Base-by-base conservation (phyloP, 2,797 vertebrate species). In the Ataeniobius toweri region DNA sequence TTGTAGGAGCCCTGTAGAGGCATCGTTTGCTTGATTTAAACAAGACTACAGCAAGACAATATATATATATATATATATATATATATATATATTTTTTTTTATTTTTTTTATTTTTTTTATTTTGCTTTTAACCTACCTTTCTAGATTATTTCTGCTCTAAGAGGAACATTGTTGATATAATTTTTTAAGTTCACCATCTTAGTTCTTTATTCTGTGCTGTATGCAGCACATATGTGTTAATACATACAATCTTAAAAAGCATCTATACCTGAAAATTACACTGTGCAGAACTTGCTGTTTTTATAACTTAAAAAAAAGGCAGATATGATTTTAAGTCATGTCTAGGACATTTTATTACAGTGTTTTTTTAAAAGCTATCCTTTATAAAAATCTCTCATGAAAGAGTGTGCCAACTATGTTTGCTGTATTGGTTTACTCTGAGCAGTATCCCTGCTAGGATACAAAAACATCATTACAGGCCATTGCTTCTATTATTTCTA, bases 401-500 rank as follows among this genome's bases (percentile, higher is more conserved):
- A 51, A 68, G 76, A 74, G 58, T 77, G 79, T 76, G 73, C 50
- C 77, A 75, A 80, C 81, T 75, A 48, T 44, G 9, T 63, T 71
- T 5, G 14, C 26, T 50, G 41, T 39, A 41, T 72, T 69, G 75
- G 76, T 76, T 83, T 75, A 51, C 36, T 74, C 58, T 76, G 73
- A 86, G 73, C 76, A 20, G 7, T 58, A 46, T 73, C 65, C 74
- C 41, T 76, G 71, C 84, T 77, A 73, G 71, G 67, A 78, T 74
- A 79, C n/a, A 50, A 73, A 76, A 67, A 71, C 41, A 55, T 36
- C 39, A 78, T 73, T 75, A 76, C 39, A 28, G 13, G 58, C 71
- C 75, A 73, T 76, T 61, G 70, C 63, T 71, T 79, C n/a, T 13
- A 73, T 89, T 87, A 85, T 79, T 69, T 78, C 71, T 61, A 44